Percentiles rank a stretch among this genome's conserved stretches.
Conservation (phyloP, 92 coral and sea anemone species). For the Muricea muricata region DNA sequence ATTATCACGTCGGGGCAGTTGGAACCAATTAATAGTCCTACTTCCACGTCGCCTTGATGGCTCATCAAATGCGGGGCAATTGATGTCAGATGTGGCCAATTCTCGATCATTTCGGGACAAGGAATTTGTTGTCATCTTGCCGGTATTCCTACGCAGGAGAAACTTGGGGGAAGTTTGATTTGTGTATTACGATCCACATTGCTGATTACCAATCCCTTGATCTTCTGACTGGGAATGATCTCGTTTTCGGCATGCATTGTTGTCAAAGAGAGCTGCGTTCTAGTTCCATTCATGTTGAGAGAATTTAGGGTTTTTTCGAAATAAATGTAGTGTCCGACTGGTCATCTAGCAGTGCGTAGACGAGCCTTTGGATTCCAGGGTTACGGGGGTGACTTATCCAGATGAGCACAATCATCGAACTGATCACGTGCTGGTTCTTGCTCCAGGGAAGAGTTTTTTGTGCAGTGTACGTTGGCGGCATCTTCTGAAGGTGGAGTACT, state of each 20-base stretch:
- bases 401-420: conserved; percentile 70
- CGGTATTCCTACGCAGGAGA: conserved; percentile 39
- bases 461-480: neutral
- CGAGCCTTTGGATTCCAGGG: conserved; percentile 34
- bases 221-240: conserved; percentile 42
- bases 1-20: conserved; percentile 66
- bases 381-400: conserved; percentile 52
- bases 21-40: conserved; percentile 69
- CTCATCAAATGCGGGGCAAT: conserved; percentile 49
- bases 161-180: conserved; percentile 57
- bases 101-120: conserved; percentile 28
- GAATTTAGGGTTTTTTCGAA: conserved; percentile 9
- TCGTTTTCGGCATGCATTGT: conserved; percentile 62
- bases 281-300: conserved; percentile 58
- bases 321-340: conserved; percentile 66
- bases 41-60: conserved; percentile 48
- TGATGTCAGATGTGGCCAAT: conserved; percentile 61
- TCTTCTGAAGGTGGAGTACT: neutral
- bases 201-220: conserved; percentile 47
- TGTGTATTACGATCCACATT: conserved; percentile 26
- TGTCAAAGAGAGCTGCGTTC: conserved; percentile 43
- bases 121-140: conserved; percentile 57
- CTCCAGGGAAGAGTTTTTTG: conserved; percentile 17
- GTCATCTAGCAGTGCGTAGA: conserved; percentile 68
- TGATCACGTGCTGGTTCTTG: conserved; percentile 21